Evolutionary conservation across 2,888 invertebrate genomes (phyloP).

Genomic region (Xanthia icteritia): DNA sequence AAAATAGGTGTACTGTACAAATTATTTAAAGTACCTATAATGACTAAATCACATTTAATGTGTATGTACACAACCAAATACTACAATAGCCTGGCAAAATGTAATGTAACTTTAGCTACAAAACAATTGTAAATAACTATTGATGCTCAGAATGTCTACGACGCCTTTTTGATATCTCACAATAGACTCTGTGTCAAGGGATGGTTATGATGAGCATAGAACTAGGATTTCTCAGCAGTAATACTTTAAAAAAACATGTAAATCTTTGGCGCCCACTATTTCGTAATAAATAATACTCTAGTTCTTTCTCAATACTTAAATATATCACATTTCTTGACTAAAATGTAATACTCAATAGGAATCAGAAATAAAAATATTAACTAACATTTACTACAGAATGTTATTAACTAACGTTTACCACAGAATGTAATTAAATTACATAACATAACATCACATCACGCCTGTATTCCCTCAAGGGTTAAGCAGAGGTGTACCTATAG

Average conservation of each 20-base stretch:
- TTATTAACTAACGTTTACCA: conserved; percentile 29
- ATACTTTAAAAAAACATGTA: conserved; percentile 26
- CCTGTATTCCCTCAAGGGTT: neutral
- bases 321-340: conserved; percentile 65
- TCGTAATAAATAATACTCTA: conserved; percentile 43
- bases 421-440: conserved; percentile 24
- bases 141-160: neutral
- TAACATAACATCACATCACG: neutral
- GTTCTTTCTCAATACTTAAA: conserved; percentile 36
- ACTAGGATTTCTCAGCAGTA: neutral
- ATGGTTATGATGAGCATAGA: neutral
- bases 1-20: conserved; percentile 17
- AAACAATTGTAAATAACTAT: conserved; percentile 20
- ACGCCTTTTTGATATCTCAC: neutral
- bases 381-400: conserved; percentile 23
- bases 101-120: conserved; percentile 9
- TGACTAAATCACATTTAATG: conserved; percentile 62
- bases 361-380: conserved; percentile 47
- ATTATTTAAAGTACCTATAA: conserved; percentile 49
- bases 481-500: neutral
- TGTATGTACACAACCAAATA: conserved; percentile 59
- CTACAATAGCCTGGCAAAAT: conserved; percentile 33
- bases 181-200: conserved; percentile 1
- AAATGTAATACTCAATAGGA: conserved; percentile 60
- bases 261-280: conserved; percentile 55